phyloP scores from a whole-genome alignment of 2,888 invertebrate species.

The Autographa pulchrina region DNA sequence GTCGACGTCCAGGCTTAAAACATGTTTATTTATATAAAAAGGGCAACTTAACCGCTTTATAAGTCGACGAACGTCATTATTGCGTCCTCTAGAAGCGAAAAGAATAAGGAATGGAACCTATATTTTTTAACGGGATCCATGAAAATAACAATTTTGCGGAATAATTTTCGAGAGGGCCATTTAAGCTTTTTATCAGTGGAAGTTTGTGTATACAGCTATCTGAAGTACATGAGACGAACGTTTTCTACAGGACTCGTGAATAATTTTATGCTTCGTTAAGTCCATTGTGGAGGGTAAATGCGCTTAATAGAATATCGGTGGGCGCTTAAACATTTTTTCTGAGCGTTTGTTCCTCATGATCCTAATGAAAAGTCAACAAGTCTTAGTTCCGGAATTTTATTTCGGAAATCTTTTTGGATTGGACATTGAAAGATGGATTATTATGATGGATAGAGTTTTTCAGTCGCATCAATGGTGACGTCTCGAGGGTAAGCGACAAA shows the following conservation, averaged over 20 bases:
- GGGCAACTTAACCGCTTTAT: slow-evolving; percentile 78
- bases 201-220: slow-evolving; percentile 86
- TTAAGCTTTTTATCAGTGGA: slow-evolving; percentile 86
- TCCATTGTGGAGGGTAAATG: slow-evolving; percentile 80
- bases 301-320: slow-evolving; percentile 72
- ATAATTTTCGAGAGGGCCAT: slow-evolving; percentile 85
- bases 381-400: slow-evolving; percentile 54
- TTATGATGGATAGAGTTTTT: slow-evolving; percentile 73
- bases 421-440: slow-evolving; percentile 72
- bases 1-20: slow-evolving; percentile 65
- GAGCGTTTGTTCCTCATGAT: slow-evolving; percentile 51
- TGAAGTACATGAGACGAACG: slow-evolving; percentile 79
- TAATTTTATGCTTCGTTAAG: slow-evolving; percentile 87
- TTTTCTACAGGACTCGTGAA: slow-evolving; percentile 81
- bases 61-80: slow-evolving; percentile 78
- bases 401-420: slow-evolving; percentile 61
- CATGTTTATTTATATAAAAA: slow-evolving; percentile 80
- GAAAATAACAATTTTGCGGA: slow-evolving; percentile 84
- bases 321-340: slow-evolving; percentile 60
- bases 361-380: slow-evolving; percentile 78
- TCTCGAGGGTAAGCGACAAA: slow-evolving; percentile 61
- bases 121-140: slow-evolving; percentile 75
- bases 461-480: slow-evolving; percentile 52
- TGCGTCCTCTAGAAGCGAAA: slow-evolving; percentile 63
- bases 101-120: slow-evolving; percentile 74